phyloP scores from a whole-genome alignment of 2,888 invertebrate genomes.

The Aricia artaxerxes region DNA sequence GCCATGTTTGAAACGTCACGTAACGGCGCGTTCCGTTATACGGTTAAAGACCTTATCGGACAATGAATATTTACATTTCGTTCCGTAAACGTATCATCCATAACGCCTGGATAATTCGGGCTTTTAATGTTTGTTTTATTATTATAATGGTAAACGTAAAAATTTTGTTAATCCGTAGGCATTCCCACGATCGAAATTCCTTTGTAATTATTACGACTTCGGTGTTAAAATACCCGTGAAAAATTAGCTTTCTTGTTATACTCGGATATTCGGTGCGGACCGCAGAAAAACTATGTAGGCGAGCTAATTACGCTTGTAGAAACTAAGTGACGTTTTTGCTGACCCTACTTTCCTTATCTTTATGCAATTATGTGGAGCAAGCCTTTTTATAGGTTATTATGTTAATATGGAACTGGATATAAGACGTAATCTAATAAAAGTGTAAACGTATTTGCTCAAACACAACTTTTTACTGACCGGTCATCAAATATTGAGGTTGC shows the following conservation, averaged over 20 bases:
- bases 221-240: neutral
- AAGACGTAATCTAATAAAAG: neutral
- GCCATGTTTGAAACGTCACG: conserved; percentile 31
- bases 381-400: neutral
- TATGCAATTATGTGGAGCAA: neutral
- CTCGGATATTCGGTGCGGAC: neutral
- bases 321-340: neutral
- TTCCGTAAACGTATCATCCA: conserved; percentile 18
- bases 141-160: conserved; percentile 10
- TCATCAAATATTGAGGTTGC: conserved; percentile 11
- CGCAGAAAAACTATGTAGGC: conserved; percentile 6
- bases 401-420: neutral
- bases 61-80: conserved; percentile 32
- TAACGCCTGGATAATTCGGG: conserved; percentile 21
- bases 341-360: neutral
- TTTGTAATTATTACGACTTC: neutral
- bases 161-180: neutral
- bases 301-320: conserved; percentile 6
- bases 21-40: conserved; percentile 33
- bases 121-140: conserved; percentile 21
- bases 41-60: conserved; percentile 34
- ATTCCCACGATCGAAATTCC: conserved; percentile 17
- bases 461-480: neutral
- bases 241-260: conserved; percentile 2
- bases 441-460: neutral